These are phyloP conservation scores for Botia almorhae DNA, from an alignment of 2,797 vertebrate species.

Conservation along the genomic window DNA sequence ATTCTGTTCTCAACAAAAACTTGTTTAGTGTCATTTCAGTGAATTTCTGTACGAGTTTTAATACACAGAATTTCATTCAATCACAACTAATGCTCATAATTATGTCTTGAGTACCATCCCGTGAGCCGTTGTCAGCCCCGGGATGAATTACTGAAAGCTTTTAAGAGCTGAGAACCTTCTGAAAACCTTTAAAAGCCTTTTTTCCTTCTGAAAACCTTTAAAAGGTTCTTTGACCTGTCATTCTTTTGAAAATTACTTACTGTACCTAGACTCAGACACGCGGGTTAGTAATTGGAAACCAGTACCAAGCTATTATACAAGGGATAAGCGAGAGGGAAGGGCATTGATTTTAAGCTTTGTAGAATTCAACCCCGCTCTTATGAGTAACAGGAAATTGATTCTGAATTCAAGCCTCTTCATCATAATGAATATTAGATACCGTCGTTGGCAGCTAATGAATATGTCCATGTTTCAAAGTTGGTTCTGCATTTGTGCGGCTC, in stretches of 20 bases:
- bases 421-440: constrained; percentile 53
- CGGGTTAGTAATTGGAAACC: constrained; percentile 54
- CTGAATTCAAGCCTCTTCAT: constrained; percentile 52
- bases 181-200: background rate
- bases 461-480: background rate
- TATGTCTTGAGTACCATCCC: background rate
- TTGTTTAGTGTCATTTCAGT: too few species aligned
- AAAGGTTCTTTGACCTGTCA: constrained; percentile 15
- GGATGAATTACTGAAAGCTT: background rate
- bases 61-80: background rate
- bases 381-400: constrained; percentile 51
- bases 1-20: too few species aligned
- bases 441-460: constrained; percentile 42
- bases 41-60: too few species aligned
- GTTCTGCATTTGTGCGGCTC: background rate
- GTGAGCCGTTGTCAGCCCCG: constrained; percentile 1
- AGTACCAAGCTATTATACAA: constrained; percentile 46
- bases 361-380: constrained; percentile 40
- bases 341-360: constrained; percentile 58
- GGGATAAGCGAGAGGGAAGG: constrained; percentile 42
- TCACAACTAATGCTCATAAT: background rate
- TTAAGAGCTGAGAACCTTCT: background rate
- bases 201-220: background rate
- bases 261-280: constrained; percentile 38
- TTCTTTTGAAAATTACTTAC: constrained; percentile 35